phyloP scores from a whole-genome alignment of 2,888 invertebrate genomes.

The Lagria hirta region DNA sequence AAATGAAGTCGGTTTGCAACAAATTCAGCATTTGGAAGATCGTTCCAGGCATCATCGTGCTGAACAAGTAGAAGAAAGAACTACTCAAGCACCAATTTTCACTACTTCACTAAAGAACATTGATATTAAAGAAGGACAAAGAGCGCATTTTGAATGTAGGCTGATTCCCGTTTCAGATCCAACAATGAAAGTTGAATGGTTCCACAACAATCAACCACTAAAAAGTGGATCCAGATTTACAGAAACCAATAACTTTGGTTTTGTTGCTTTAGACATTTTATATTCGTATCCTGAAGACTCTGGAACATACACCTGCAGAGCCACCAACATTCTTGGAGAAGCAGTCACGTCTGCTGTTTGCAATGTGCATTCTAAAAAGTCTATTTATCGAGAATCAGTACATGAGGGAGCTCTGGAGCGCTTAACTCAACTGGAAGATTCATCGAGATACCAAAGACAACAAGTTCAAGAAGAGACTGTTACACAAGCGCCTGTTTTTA shows the following conservation, averaged over 20 bases:
- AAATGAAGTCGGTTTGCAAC: conserved; percentile 84
- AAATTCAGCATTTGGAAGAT: conserved; percentile 88
- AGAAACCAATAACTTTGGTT: conserved; percentile 96
- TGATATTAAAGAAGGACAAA: conserved; percentile 90
- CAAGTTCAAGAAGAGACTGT: conserved; percentile 75
- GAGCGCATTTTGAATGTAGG: conserved; percentile 92
- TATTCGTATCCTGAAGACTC: conserved; percentile 95
- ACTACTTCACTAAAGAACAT: conserved; percentile 89
- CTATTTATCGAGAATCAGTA: conserved; percentile 84
- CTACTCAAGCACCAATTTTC: conserved; percentile 90
- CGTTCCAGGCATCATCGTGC: conserved; percentile 73
- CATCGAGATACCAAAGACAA: conserved; percentile 72
- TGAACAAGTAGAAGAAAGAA: conserved; percentile 77
- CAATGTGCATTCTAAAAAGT: conserved; percentile 76
- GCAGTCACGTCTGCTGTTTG: conserved; percentile 90
- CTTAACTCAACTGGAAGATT: conserved; percentile 79
- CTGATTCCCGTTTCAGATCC: conserved; percentile 92
- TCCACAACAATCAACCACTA: conserved; percentile 85
- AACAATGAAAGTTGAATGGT: conserved; percentile 94
- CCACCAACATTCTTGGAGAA: conserved; percentile 88
- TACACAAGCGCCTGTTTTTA: conserved; percentile 89
- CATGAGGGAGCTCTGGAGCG: conserved; percentile 83
- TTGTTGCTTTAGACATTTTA: conserved; percentile 94
- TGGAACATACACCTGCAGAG: conserved; percentile 93
- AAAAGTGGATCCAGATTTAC: conserved; percentile 94